phyloP scores from a whole-genome alignment of 2,888 invertebrate genomes.

The Molorchus minor region DNA sequence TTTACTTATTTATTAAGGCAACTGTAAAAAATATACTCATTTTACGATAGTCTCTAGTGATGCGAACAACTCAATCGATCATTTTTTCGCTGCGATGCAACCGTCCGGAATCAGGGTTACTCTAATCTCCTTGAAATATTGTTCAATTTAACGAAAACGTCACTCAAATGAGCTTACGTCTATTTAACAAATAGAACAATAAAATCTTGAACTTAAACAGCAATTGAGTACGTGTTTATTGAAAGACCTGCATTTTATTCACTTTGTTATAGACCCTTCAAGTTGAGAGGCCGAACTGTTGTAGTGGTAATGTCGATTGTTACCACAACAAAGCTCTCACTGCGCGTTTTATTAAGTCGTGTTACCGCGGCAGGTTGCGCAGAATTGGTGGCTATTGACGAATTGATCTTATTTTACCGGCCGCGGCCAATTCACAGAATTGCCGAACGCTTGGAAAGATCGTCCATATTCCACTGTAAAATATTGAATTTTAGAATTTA shows the following conservation, averaged over 20 bases:
- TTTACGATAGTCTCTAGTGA: too few species aligned
- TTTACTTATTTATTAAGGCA: too few species aligned
- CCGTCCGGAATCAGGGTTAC: too few species aligned
- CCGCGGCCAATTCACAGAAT: too few species aligned
- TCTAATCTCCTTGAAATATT: background rate
- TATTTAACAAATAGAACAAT: slow-evolving; percentile 37
- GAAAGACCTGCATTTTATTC: slow-evolving; percentile 18
- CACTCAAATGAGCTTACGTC: slow-evolving; percentile 7
- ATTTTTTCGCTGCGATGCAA: too few species aligned
- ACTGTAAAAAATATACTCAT: too few species aligned
- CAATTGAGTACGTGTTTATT: slow-evolving; percentile 36
- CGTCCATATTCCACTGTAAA: background rate
- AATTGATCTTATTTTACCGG: too few species aligned
- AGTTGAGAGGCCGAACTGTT: slow-evolving; percentile 21
- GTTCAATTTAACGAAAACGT: background rate
- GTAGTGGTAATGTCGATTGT: slow-evolving; percentile 23
- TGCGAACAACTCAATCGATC: too few species aligned
- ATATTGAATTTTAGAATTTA: too few species aligned
- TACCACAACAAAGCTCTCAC: slow-evolving; percentile 31
- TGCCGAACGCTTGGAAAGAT: background rate
- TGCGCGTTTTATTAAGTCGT: slow-evolving; percentile 25
- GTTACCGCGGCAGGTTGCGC: slow-evolving; percentile 24
- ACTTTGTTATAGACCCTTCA: slow-evolving; percentile 24
- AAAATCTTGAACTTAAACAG: slow-evolving; percentile 21
- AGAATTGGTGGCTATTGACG: too few species aligned